Base-by-base conservation (phyloP, 2,888 invertebrate genomes). In the Temnothorax ravouxi region DNA sequence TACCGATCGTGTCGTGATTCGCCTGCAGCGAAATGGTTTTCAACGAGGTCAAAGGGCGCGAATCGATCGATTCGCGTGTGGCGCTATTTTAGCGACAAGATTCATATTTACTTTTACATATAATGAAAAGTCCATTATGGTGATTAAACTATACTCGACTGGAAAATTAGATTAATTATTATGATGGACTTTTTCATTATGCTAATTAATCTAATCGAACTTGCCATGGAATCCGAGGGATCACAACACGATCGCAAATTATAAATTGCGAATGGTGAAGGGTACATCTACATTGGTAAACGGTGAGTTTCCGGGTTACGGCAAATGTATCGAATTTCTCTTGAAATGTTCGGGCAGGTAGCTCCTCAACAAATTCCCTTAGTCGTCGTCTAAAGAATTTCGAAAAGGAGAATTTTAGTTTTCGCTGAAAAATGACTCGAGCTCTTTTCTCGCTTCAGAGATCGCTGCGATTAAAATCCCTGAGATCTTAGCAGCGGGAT, bases 91-190 rank as follows among this genome's bases (percentile, higher is more conserved):
- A 3, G 8, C 8, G 21, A 41, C 21, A 64, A 64, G 8, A 64
- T 41, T 62, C 41, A 0, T 41, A 21, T 64, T 13, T 64, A 5
- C 5, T 25, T 6, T 18, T 50, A n/a, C 25, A 11, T 11, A 54
- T 21, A 21, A 44, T 25, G 15, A 44, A 13, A 41, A 44, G 11
- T 0, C 15, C 15, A 25, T 25, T 44, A 66, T 4, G 15, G 1
- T 44, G 15, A 66, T 66, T 44, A 25, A 25, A 15, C 3, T 25
- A 66, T 44, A 66, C 25, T 66, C 0, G 44, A 13, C 21, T 21
- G 15, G 0, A 44, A 44, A 64, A 64, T 64, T 8, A 15, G 21
- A 64, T 64, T 64, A 66, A 66, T 44, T 66, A 44, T 44, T 66
- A 25, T 47, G 44, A 44, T 25, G 44, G 3, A 15, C 9, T 15